Evolutionary conservation across 2,797 vertebrate genomes (phyloP), one percentile per base, ranked within the genome.

Genomic region (Sebastes oblongus): DNA sequence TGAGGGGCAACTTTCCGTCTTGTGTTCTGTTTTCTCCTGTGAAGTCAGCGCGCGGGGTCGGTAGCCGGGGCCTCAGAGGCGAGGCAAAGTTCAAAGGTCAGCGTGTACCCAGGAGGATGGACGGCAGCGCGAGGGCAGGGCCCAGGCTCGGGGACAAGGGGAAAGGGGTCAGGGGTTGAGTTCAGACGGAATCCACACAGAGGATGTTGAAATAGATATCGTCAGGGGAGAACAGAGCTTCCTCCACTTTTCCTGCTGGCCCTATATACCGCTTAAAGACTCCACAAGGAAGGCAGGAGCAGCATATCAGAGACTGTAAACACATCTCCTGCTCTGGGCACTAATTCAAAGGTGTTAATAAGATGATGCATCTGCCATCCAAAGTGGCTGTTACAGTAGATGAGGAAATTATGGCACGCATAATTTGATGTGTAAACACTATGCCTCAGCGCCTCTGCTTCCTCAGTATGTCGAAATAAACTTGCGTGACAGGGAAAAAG

Each of bases 11-110:
- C 89, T 89, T 88, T 89, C 78, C 68, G 67, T 86, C 89, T 93
- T 85, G 85, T 85, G 83, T 93, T 93, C 89, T 80, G 59, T 42
- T 42, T 54, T 75, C 80, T 84, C 82, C 87, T 91, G 85, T 94
- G 94, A 94, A 93, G 93, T 92, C 78, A 34, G 83, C 27, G 70
- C 8, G 67, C 71, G 14, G 84, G 90, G 92, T 92, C 75, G 73
- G 87, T 75, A 82, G 89, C 86, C 6, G 34, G 83, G 88, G 88
- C 85, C 92, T 93, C 80, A 54, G 87, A 92, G 89, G 90, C 65
- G 75, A 94, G 86, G 88, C 91, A 89, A 32, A 89, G 92, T 81
- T 94, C 92, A 89, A 8, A 95, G 95, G 93, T 95, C 91, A 81
- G 66, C 86, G 1, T 83, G 87, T 88, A 90, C 89, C 91, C 90